Evolutionary conservation across 2,113 vertebrate species (phyloP).

Genomic region (Hepsetus odoe): DNA sequence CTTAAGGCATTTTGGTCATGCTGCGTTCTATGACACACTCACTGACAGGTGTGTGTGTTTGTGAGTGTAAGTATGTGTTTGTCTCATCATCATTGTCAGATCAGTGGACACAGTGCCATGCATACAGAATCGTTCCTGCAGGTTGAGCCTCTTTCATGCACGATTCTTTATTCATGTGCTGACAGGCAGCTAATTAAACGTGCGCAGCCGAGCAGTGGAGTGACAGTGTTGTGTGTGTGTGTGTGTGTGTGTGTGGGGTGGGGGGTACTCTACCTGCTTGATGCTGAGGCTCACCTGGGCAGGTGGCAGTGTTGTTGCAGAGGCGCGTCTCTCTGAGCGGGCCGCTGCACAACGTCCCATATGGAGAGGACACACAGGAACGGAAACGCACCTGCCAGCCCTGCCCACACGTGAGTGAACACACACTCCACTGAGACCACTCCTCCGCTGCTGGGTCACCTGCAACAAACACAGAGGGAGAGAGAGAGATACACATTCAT

Average conservation of each 20-base stretch:
- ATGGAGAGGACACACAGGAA: conserved; percentile 96
- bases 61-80: conserved; percentile 6
- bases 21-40: neutral
- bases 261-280: conserved; percentile 68
- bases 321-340: conserved; percentile 91
- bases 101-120: neutral
- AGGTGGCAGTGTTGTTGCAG: conserved; percentile 95
- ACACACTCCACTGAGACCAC: conserved; percentile 98
- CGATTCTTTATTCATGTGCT: neutral
- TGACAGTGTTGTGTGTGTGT: conserved; percentile 9
- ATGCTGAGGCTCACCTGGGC: conserved; percentile 83
- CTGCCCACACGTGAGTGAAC: conserved; percentile 95
- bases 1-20: neutral
- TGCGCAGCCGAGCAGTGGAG: neutral
- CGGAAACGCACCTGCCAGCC: conserved; percentile 95
- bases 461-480: conserved; percentile 65
- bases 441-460: conserved; percentile 96
- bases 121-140: neutral
- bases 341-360: conserved; percentile 96
- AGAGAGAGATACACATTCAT: too few relatives aligned
- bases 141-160: conserved; percentile 6
- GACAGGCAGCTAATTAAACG: neutral
- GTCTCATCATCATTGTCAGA: conserved; percentile 16
- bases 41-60: neutral
- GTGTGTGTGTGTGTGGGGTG: neutral